Evolutionary conservation across 64 coral and sea anemone genomes (phyloP).

Genomic region (Dendronephthya gigantea): DNA sequence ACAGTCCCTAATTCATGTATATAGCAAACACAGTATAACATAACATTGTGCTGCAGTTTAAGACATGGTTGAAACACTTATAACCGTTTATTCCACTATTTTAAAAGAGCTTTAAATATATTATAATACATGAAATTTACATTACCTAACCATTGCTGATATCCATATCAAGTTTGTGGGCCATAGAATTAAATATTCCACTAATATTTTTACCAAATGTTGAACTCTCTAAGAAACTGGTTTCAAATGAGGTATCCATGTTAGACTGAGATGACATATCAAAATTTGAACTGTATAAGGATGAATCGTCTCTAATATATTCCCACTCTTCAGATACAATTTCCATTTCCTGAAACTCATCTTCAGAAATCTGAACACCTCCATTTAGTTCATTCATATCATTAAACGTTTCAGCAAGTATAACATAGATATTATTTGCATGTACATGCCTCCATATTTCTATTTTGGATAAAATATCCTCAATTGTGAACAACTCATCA

Average conservation of each 20-base stretch:
- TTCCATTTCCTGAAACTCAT: conserved; percentile 5
- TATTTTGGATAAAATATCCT: not conserved
- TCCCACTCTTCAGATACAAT: not conserved
- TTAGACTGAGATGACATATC: not conserved
- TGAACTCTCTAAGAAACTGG: not conserved
- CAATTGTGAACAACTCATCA: not conserved
- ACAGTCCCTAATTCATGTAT: too few relatives aligned
- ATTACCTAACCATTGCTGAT: conserved; percentile 11
- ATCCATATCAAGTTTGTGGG: not conserved
- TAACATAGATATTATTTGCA: conserved; percentile 12
- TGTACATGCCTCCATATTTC: conserved; percentile 14
- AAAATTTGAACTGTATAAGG: not conserved
- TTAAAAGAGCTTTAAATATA: not conserved
- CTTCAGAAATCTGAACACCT: not conserved
- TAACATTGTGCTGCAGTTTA: too few relatives aligned
- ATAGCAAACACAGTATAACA: too few relatives aligned
- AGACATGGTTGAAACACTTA: too few relatives aligned
- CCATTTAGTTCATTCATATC: not conserved
- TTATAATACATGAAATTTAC: not conserved
- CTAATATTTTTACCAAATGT: not conserved
- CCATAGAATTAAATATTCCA: not conserved
- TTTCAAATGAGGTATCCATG: not conserved
- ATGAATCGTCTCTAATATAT: not conserved
- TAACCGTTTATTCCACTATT: too few relatives aligned
- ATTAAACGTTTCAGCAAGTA: not conserved